These are phyloP conservation scores for Eulemur mongoz DNA, from an alignment of 2,797 vertebrate species.

Conservation along the genomic window DNA sequence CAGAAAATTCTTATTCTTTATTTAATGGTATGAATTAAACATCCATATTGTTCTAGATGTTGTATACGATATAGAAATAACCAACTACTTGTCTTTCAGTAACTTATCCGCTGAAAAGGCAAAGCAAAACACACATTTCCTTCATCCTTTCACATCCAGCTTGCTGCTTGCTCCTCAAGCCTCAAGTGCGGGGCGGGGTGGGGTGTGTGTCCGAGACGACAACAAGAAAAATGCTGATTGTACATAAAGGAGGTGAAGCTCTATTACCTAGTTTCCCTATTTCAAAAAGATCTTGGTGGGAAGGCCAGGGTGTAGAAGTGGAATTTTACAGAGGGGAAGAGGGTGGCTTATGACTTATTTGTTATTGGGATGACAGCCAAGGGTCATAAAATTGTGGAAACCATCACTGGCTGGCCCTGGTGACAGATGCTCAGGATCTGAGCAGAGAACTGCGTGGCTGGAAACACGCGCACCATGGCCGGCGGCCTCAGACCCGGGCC, in stretches of 20 bases:
- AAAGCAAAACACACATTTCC: not conserved
- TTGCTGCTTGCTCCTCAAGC: not conserved
- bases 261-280: not conserved
- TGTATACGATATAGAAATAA: not conserved
- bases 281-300: conserved; percentile 34
- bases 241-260: not conserved
- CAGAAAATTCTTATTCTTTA: not conserved
- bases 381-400: conserved; percentile 66
- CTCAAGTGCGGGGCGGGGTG: not conserved
- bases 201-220: not conserved
- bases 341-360: conserved; percentile 60
- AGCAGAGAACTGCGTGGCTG: not conserved
- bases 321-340: conserved; percentile 76
- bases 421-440: conserved; percentile 33
- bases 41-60: not conserved
- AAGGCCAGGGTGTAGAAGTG: conserved; percentile 23
- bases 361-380: conserved; percentile 73
- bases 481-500: not conserved
- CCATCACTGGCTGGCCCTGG: conserved; percentile 46
- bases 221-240: not conserved
- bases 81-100: not conserved
- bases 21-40: not conserved
- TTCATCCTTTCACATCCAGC: not conserved
- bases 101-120: not conserved
- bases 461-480: not conserved